These are phyloP conservation scores for Illadopsis cleaveri DNA, from an alignment of 2,113 vertebrate genomes.

Conservation along the genomic window DNA sequence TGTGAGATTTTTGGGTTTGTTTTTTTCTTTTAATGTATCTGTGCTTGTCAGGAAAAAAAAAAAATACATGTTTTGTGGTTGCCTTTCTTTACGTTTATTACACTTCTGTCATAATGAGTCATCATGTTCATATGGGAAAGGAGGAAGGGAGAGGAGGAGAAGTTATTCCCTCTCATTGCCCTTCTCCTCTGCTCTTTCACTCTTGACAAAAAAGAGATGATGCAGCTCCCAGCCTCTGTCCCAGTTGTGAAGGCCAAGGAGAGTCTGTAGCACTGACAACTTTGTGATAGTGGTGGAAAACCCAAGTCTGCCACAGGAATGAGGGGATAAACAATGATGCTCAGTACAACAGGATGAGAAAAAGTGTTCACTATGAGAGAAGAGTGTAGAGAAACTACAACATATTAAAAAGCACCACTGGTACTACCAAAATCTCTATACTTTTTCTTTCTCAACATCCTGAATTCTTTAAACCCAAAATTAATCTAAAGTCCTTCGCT, in stretches of 20 bases:
- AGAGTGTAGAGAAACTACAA: neutral
- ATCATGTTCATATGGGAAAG: neutral
- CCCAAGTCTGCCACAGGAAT: accelerated
- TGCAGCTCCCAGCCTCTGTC: neutral
- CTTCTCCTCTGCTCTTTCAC: neutral
- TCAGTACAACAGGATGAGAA: neutral
- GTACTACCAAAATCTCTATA: neutral
- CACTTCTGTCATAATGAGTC: slow-evolving; percentile 52
- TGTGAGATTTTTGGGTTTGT: neutral
- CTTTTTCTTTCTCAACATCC: neutral
- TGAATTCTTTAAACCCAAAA: neutral
- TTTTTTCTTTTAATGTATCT: neutral
- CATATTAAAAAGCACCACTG: accelerated
- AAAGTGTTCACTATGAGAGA: neutral
- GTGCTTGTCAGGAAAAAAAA: neutral
- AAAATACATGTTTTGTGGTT: neutral
- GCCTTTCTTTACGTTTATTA: slow-evolving; percentile 48
- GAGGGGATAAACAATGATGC: neutral
- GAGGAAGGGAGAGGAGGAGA: neutral
- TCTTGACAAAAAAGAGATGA: neutral
- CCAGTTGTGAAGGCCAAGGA: neutral
- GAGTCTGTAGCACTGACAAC: neutral
- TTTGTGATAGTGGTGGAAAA: neutral
- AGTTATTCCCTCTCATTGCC: neutral
- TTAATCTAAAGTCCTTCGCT: neutral